These are phyloP conservation scores for Lepas anatifera DNA, from an alignment of 2,888 invertebrate species.

Conservation along the genomic window DNA sequence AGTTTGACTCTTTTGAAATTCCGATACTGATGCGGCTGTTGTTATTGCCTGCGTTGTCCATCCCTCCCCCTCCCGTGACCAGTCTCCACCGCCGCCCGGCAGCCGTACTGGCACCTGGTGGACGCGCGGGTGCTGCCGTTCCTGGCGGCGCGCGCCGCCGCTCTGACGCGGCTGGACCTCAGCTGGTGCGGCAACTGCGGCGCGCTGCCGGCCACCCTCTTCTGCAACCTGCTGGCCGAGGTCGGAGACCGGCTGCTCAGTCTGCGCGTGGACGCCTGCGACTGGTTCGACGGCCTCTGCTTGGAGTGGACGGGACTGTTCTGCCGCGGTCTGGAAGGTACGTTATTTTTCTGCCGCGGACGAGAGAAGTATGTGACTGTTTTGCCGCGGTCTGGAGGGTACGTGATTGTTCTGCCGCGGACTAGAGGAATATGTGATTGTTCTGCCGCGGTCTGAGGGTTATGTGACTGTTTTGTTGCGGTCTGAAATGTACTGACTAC, in stretches of 20 bases:
- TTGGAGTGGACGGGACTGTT: not conserved
- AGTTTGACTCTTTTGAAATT: too few species aligned
- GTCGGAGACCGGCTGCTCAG: not conserved
- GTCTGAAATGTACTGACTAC: too few species aligned
- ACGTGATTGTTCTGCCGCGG: too few species aligned
- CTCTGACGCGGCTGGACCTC: not conserved
- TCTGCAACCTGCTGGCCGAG: not conserved
- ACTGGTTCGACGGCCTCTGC: not conserved
- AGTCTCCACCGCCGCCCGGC: not conserved
- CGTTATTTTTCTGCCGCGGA: too few species aligned
- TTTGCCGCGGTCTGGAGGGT: too few species aligned
- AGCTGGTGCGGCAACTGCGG: slow-evolving; percentile 1
- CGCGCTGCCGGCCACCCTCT: not conserved
- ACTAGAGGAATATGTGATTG: too few species aligned
- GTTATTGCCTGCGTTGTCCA: too few species aligned
- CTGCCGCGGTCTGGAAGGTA: not conserved
- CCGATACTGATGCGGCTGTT: too few species aligned
- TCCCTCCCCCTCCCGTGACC: too few species aligned
- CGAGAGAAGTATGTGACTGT: too few species aligned
- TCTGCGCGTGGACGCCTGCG: not conserved
- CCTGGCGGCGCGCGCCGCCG: not conserved
- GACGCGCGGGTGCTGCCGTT: not conserved
- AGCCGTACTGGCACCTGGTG: slow-evolving; percentile 4
- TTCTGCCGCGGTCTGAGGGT: too few species aligned
- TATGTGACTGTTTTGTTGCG: too few species aligned